phyloP scores from a whole-genome alignment of 2,113 vertebrate genomes.

The Pleuronectes platessa region DNA sequence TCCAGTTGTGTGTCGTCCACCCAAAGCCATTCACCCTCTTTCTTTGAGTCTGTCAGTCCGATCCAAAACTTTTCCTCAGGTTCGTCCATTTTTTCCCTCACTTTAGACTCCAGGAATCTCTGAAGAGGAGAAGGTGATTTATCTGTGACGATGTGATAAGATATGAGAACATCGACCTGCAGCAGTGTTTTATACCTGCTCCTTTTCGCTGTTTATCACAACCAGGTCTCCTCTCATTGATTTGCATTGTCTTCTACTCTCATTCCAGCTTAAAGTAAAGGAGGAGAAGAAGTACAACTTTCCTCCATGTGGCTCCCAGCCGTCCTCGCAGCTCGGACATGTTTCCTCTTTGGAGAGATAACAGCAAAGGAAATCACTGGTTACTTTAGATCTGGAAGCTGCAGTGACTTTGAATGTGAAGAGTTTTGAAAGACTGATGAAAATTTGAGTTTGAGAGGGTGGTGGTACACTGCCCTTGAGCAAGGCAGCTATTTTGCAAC shows the following conservation, averaged over 20 bases:
- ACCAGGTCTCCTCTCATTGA: background rate
- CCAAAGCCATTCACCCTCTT: constrained; percentile 60
- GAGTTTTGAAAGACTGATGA: too few species aligned
- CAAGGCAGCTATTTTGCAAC: background rate
- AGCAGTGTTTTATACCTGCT: constrained; percentile 57
- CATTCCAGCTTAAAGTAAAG: accelerated
- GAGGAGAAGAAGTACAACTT: constrained; percentile 51
- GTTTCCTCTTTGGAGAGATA: background rate
- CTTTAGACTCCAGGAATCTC: background rate
- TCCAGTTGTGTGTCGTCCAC: constrained; percentile 44
- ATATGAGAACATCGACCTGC: background rate
- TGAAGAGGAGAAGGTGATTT: constrained; percentile 17
- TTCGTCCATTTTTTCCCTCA: accelerated
- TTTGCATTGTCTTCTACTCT: accelerated
- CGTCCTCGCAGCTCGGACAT: background rate
- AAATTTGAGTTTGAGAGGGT: background rate
- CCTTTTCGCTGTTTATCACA: constrained; percentile 34
- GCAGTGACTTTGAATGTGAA: too few species aligned
- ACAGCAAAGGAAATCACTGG: background rate
- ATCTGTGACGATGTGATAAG: background rate
- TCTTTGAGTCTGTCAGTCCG: constrained; percentile 42
- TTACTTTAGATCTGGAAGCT: too few species aligned
- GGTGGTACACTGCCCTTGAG: background rate
- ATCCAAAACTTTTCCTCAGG: constrained; percentile 58
- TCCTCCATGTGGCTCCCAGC: constrained; percentile 32